A percentile compares a stretch with the other conserved stretches of the same genome.
These are phyloP conservation scores for Brassicogethes aeneus DNA, from an alignment of 2,888 invertebrate genomes.

Conservation along the genomic window DNA sequence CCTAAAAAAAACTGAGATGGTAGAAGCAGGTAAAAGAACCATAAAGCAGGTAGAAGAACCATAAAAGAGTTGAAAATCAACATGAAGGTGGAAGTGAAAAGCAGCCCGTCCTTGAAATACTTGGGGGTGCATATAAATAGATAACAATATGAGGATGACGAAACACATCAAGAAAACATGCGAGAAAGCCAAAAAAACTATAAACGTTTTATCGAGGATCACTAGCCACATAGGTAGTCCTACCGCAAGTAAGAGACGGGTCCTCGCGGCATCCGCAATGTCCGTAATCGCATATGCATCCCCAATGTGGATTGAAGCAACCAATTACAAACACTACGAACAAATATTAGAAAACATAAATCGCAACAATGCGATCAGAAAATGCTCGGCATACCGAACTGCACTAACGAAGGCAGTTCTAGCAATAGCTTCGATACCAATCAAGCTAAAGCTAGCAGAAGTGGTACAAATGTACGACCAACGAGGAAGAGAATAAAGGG, in stretches of 20 bases:
- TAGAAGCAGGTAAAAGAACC: too few species aligned
- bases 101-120: conserved; percentile 7
- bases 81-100: too few species aligned
- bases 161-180: conserved; percentile 3
- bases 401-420: neutral
- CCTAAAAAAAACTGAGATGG: conserved; percentile 7
- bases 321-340: conserved; percentile 1
- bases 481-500: too few species aligned
- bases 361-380: conserved; percentile 2
- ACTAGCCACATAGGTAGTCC: neutral
- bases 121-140: conserved; percentile 6
- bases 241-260: too few species aligned
- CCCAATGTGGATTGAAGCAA: conserved; percentile 4
- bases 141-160: conserved; percentile 2
- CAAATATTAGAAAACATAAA: conserved; percentile 1
- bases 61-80: too few species aligned
- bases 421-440: neutral
- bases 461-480: neutral
- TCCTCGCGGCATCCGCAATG: neutral
- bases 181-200: neutral
- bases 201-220: neutral
- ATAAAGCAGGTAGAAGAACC: conserved; percentile 5
- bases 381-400: conserved; percentile 3
- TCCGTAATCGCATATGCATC: conserved; percentile 2
- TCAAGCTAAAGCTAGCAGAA: neutral